Evolutionary conservation across 1,140 invertebrate genomes (phyloP).

Genomic region (Pteromalus puparum): DNA sequence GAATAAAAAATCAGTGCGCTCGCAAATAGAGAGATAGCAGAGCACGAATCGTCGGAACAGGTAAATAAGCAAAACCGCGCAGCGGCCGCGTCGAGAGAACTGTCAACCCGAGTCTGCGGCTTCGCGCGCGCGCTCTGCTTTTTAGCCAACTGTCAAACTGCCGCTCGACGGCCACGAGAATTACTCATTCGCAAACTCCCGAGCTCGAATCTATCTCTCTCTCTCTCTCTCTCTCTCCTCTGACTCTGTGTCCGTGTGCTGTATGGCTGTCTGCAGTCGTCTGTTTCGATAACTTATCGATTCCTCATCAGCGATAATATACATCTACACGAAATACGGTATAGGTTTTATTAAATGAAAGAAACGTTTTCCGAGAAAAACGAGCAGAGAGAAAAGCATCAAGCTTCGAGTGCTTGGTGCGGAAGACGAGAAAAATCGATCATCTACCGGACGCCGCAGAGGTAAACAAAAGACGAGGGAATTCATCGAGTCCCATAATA

Average conservation of each 20-base stretch:
- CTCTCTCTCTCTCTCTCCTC: too few species aligned
- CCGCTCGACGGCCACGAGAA: neutral
- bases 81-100: neutral
- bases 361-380: neutral
- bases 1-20: neutral
- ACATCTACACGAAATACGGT: too few species aligned
- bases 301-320: neutral
- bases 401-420: neutral
- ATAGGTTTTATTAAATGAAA: too few species aligned
- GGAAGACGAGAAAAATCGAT: neutral
- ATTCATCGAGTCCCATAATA: neutral
- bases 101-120: constrained; percentile 17
- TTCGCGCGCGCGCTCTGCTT: neutral
- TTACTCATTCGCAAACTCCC: constrained; percentile 30
- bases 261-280: neutral
- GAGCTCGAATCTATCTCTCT: neutral
- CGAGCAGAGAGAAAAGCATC: neutral
- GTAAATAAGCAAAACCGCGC: neutral
- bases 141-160: constrained; percentile 34
- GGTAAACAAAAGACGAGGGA: neutral
- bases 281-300: neutral
- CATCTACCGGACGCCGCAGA: neutral
- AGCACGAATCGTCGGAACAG: neutral
- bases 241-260: neutral
- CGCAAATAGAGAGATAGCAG: neutral